These are phyloP conservation scores for Tachysurus vachellii DNA, from an alignment of 2,113 vertebrate genomes.

Conservation along the genomic window DNA sequence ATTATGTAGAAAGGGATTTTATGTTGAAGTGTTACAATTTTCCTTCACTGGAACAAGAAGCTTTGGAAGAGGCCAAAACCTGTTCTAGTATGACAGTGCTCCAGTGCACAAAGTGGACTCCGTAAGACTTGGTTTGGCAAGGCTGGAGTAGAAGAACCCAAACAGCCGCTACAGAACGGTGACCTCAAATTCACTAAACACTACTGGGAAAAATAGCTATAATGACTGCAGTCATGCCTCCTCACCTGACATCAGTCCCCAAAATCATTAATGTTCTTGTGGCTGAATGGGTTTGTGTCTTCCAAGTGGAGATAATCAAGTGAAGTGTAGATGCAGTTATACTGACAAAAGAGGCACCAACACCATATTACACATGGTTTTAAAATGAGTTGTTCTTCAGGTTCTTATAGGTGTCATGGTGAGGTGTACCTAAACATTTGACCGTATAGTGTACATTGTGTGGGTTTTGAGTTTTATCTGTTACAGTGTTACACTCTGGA, in stretches of 20 bases:
- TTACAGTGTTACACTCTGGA: too few relatives aligned
- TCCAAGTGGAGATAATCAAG: background rate
- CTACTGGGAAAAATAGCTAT: background rate
- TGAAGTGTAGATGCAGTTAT: background rate
- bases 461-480: background rate
- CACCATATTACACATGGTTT: background rate
- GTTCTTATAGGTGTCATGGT: background rate
- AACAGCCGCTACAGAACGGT: background rate
- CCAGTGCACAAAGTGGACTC: background rate
- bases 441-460: background rate
- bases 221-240: background rate
- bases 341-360: background rate
- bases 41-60: background rate
- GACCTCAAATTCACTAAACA: background rate
- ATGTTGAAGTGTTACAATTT: background rate
- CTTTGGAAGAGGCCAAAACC: background rate
- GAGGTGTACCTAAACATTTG: background rate
- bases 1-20: background rate
- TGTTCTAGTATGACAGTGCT: background rate
- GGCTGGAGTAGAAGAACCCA: background rate
- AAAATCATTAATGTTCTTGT: background rate
- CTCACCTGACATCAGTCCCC: background rate
- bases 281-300: background rate
- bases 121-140: background rate
- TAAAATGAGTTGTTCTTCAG: background rate